phyloP scores from a whole-genome alignment of 1,140 invertebrate species.

The Brachionus manjavacas region DNA sequence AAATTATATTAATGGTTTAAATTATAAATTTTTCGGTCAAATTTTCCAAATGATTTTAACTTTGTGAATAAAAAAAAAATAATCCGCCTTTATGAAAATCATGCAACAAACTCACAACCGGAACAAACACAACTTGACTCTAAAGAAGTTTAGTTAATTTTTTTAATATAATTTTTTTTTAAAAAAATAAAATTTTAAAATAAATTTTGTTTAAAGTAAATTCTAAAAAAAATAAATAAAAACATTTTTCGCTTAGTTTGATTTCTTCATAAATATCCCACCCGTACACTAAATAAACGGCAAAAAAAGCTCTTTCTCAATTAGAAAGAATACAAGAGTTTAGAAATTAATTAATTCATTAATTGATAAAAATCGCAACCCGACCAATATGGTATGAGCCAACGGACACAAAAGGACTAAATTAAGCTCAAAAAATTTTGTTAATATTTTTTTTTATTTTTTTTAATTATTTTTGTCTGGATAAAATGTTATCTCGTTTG shows the following conservation, averaged over 20 bases:
- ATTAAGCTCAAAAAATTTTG: conserved; percentile 24
- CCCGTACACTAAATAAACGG: neutral
- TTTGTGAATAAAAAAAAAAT: neutral
- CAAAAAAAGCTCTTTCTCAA: neutral
- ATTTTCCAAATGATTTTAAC: neutral
- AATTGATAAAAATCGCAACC: neutral
- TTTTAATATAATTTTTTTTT: neutral
- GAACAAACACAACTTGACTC: neutral
- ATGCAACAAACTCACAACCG: neutral
- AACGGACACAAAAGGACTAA: neutral
- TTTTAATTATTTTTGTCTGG: conserved; percentile 12
- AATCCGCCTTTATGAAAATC: neutral
- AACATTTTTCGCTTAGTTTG: neutral
- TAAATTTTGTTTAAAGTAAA: neutral
- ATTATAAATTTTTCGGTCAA: neutral
- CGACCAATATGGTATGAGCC: neutral
- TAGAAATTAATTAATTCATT: conserved; percentile 20
- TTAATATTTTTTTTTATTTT: neutral
- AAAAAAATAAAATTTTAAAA: neutral
- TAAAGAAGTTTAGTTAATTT: neutral
- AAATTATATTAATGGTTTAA: neutral
- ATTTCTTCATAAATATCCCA: neutral
- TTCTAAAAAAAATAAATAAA: neutral
- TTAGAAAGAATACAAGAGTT: neutral
- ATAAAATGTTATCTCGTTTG: neutral